A percentile compares a stretch with the other conserved stretches of the same genome.
Conservation (phyloP, 2,113 vertebrate genomes). For the Gorilla gorilla region DNA sequence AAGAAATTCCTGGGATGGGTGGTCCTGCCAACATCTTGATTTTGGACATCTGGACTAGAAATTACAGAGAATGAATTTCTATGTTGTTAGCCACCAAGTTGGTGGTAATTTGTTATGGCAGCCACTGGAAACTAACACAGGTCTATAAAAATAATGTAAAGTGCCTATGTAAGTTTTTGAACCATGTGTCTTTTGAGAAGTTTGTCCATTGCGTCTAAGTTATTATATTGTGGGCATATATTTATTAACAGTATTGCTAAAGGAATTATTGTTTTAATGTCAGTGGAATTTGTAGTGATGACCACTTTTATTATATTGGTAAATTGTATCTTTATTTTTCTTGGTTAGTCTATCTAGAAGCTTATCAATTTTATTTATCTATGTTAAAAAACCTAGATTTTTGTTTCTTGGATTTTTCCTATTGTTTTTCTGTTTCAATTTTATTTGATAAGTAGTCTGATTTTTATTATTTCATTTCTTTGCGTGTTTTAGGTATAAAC, state of each 20-base stretch:
- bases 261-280: neutral
- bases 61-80: neutral
- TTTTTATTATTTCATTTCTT: neutral
- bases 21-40: neutral
- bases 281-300: neutral
- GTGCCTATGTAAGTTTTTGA: neutral
- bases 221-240: neutral
- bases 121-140: neutral
- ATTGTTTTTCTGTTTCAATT: neutral
- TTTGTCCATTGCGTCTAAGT: neutral
- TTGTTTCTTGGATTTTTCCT: neutral
- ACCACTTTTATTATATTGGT: neutral
- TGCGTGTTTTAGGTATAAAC: neutral
- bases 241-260: neutral
- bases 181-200: neutral
- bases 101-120: neutral
- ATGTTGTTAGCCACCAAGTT: neutral
- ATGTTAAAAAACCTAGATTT: neutral
- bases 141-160: neutral
- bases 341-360: neutral
- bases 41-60: neutral
- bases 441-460: neutral
- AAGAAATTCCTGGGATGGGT: neutral
- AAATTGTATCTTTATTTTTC: neutral
- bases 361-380: neutral